Evolutionary conservation across 2,888 invertebrate genomes (phyloP).

Genomic region (Pteria penguin): DNA sequence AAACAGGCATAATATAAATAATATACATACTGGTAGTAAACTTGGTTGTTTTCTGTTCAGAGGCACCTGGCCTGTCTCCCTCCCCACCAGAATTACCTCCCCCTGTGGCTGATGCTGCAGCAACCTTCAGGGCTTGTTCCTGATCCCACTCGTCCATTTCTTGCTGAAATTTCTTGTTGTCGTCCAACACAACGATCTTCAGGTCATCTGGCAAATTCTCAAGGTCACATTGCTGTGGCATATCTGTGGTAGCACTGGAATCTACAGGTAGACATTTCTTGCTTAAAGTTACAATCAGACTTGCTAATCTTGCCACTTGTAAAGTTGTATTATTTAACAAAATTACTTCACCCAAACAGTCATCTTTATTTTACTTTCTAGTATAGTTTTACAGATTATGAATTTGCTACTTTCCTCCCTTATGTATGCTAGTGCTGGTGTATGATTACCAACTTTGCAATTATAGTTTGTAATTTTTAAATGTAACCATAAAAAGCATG

Average conservation of each 20-base stretch:
- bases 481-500: too few species aligned
- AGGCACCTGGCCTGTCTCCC: constrained; percentile 53
- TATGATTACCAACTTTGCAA: too few species aligned
- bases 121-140: constrained; percentile 66
- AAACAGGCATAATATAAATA: too few species aligned
- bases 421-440: too few species aligned
- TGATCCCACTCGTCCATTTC: constrained; percentile 80
- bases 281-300: too few species aligned
- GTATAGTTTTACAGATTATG: too few species aligned
- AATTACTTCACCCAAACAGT: too few species aligned
- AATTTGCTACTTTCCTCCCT: too few species aligned
- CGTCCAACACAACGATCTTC: constrained; percentile 74
- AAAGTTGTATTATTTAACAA: too few species aligned
- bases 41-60: constrained; percentile 58
- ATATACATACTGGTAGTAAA: constrained; percentile 2
- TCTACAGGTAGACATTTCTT: background rate
- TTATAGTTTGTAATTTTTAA: too few species aligned
- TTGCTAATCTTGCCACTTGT: too few species aligned
- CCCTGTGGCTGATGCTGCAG: constrained; percentile 14
- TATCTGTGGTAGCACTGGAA: constrained; percentile 1
- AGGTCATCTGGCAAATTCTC: constrained; percentile 73
- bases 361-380: too few species aligned
- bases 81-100: constrained; percentile 46
- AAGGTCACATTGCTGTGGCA: constrained; percentile 38
- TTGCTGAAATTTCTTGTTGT: constrained; percentile 76